These are phyloP conservation scores for Apamea anceps DNA, from an alignment of 2,888 invertebrate species.

Conservation along the genomic window DNA sequence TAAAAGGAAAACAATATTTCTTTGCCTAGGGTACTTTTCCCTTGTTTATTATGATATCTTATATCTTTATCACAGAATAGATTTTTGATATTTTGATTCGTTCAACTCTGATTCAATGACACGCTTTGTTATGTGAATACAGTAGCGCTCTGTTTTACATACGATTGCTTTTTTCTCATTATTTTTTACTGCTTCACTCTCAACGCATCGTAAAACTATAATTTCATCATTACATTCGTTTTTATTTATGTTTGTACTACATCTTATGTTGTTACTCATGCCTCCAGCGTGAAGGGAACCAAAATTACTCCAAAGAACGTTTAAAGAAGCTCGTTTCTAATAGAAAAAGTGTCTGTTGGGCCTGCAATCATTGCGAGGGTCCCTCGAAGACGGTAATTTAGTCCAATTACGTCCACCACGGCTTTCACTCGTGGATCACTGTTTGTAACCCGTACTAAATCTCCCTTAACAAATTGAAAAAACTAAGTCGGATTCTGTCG, in stretches of 20 bases:
- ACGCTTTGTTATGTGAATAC: conserved; percentile 48
- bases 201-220: conserved; percentile 46
- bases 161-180: conserved; percentile 48
- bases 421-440: conserved; percentile 73
- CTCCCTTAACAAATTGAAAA: conserved; percentile 69
- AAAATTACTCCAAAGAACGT: conserved; percentile 56
- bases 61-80: background rate
- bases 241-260: conserved; percentile 48
- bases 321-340: conserved; percentile 64
- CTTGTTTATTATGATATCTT: conserved; percentile 8
- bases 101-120: conserved; percentile 29
- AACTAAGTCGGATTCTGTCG: conserved; percentile 58
- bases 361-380: conserved; percentile 68
- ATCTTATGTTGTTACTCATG: conserved; percentile 49
- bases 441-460: conserved; percentile 69
- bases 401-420: conserved; percentile 73
- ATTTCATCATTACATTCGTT: conserved; percentile 54
- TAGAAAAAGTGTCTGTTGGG: conserved; percentile 71
- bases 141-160: conserved; percentile 61
- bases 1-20: conserved; percentile 50
- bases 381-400: conserved; percentile 74
- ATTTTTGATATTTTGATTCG: conserved; percentile 10
- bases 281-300: conserved; percentile 48
- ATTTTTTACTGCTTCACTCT: conserved; percentile 50
- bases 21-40: background rate